phyloP scores from a whole-genome alignment of 2,888 invertebrate species.

The Andricus curvator region DNA sequence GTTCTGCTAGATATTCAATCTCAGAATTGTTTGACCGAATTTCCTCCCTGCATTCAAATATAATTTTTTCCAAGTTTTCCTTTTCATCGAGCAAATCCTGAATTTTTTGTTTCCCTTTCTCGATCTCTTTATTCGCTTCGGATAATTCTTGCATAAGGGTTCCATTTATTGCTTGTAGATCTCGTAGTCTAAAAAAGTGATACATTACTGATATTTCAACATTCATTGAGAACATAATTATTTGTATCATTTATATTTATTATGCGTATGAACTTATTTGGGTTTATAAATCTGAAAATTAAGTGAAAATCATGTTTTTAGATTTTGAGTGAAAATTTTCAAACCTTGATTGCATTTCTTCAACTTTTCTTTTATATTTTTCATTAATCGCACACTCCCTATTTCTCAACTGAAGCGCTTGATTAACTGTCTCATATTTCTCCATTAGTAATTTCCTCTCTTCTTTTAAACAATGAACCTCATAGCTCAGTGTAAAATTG shows the following conservation, averaged over 20 bases:
- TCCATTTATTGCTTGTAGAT: background rate
- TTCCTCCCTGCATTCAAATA: background rate
- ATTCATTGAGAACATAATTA: too few relatives aligned
- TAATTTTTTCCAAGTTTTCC: background rate
- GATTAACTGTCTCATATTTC: background rate
- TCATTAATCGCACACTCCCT: background rate
- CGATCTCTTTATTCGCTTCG: background rate
- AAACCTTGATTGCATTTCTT: constrained; percentile 18
- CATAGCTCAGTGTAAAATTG: background rate
- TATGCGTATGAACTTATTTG: too few relatives aligned
- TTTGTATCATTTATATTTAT: too few relatives aligned
- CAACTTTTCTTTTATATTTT: constrained; percentile 21
- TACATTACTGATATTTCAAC: background rate
- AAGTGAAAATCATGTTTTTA: background rate
- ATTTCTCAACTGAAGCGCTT: background rate
- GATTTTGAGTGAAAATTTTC: background rate
- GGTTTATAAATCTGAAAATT: background rate
- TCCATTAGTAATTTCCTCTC: background rate
- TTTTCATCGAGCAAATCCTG: background rate
- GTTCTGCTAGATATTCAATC: background rate
- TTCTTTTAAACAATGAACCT: background rate
- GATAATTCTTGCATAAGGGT: background rate
- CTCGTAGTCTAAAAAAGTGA: background rate
- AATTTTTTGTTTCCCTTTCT: background rate
- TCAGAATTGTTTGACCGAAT: background rate